Evolutionary conservation across 2,888 invertebrate species (phyloP).

Genomic region (Nymphalis c-album): DNA sequence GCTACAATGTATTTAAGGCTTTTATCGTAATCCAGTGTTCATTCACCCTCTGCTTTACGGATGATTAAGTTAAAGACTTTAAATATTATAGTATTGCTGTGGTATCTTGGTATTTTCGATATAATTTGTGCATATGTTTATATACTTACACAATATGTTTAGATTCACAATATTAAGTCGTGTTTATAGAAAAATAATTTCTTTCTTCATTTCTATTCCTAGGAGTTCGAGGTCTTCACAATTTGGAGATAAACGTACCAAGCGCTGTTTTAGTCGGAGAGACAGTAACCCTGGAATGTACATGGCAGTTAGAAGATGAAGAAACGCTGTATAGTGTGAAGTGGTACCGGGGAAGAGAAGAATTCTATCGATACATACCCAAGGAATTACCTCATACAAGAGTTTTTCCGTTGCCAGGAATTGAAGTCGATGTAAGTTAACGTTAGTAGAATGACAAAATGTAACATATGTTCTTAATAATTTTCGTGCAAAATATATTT

Average conservation of each 20-base stretch:
- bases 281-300: slow-evolving; percentile 87
- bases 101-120: too few species aligned
- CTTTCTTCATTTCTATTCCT: slow-evolving; percentile 33
- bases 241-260: slow-evolving; percentile 87
- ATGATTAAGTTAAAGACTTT: too few species aligned
- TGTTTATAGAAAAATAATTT: not conserved
- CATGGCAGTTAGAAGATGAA: slow-evolving; percentile 86
- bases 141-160: too few species aligned
- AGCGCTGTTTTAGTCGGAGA: slow-evolving; percentile 86
- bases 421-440: slow-evolving; percentile 87
- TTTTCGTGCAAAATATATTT: not conserved
- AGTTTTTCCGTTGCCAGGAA: slow-evolving; percentile 86
- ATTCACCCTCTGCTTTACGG: too few species aligned
- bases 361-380: slow-evolving; percentile 90
- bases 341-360: slow-evolving; percentile 89
- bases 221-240: slow-evolving; percentile 84
- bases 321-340: slow-evolving; percentile 89
- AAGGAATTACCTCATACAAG: slow-evolving; percentile 89
- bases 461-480: not conserved
- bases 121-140: too few species aligned
- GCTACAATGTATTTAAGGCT: too few species aligned
- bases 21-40: too few species aligned
- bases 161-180: too few species aligned
- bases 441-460: not conserved
- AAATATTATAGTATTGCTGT: too few species aligned